Conservation (phyloP, 2,888 invertebrate genomes). For the Aphidius colemani region DNA sequence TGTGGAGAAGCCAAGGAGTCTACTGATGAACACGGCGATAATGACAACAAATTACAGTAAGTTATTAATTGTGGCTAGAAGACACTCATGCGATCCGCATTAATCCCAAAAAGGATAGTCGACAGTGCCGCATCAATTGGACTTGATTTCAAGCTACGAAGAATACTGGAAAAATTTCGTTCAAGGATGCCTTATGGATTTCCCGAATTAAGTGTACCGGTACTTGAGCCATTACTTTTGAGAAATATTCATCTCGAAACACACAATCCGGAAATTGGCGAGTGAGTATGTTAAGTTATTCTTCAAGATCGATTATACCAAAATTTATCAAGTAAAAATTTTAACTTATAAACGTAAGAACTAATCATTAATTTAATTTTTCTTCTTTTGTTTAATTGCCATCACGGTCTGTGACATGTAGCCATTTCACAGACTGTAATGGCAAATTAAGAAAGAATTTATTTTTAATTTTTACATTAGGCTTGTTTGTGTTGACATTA, state of each 20-base stretch:
- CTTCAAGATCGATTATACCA: no score
- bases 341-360: no score
- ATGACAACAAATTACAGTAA: conserved; percentile 53
- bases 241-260: conserved; percentile 44
- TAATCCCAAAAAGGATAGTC: conserved; percentile 46
- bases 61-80: conserved; percentile 34
- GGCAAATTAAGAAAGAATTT: no score
- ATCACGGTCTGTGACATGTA: no score
- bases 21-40: conserved; percentile 51
- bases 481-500: neutral
- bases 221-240: conserved; percentile 47
- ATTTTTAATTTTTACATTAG: neutral
- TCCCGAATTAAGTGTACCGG: conserved; percentile 49
- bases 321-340: no score
- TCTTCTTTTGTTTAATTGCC: no score
- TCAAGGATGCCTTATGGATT: conserved; percentile 50
- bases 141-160: conserved; percentile 50
- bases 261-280: conserved; percentile 50
- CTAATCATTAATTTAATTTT: no score
- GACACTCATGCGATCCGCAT: conserved; percentile 25
- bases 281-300: conserved; percentile 41
- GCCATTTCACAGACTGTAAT: no score
- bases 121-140: conserved; percentile 54
- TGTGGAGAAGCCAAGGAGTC: conserved; percentile 49
- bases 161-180: conserved; percentile 50